These are phyloP conservation scores for Cladorhizidae sp. DNA, from an alignment of 37 sponge, comb jelly and placozoan species.

Conservation along the genomic window DNA sequence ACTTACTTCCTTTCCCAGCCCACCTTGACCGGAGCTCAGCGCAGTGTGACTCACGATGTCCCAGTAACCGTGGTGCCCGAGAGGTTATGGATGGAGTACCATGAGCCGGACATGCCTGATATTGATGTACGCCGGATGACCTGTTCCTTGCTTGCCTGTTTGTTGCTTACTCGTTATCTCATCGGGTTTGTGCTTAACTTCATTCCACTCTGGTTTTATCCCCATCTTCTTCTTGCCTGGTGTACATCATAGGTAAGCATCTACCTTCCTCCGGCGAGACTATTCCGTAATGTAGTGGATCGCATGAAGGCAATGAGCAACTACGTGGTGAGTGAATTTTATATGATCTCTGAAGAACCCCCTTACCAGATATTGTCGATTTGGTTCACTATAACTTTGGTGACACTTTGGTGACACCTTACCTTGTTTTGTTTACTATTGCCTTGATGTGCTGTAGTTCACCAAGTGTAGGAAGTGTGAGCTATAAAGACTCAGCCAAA, in stretches of 20 bases:
- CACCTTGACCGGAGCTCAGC: conserved; percentile 51
- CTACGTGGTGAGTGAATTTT: conserved; percentile 61
- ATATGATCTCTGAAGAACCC: not conserved
- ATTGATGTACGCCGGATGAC: conserved; percentile 80
- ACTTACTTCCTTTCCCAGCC: too few relatives aligned
- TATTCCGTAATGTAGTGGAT: conserved; percentile 76
- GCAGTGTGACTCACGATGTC: conserved; percentile 81
- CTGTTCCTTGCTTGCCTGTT: too few relatives aligned
- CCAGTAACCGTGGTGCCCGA: conserved; percentile 87
- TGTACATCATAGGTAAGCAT: conserved; percentile 91
- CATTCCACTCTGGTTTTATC: too few relatives aligned
- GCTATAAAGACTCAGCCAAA: too few relatives aligned
- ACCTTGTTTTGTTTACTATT: conserved; percentile 1
- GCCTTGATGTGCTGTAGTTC: too few relatives aligned
- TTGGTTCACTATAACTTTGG: not conserved
- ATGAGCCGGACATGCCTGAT: conserved; percentile 95
- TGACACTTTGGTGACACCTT: not conserved
- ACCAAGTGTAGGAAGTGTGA: too few relatives aligned
- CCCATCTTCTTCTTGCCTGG: too few relatives aligned
- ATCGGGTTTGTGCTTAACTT: too few relatives aligned
- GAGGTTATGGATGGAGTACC: conserved; percentile 84
- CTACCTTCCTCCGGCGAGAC: conserved; percentile 82
- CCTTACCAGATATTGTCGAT: not conserved
- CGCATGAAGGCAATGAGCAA: conserved; percentile 74
- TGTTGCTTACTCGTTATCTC: too few relatives aligned